phyloP scores from a whole-genome alignment of 2,888 invertebrate species.

The Priocnemis perturbator region DNA sequence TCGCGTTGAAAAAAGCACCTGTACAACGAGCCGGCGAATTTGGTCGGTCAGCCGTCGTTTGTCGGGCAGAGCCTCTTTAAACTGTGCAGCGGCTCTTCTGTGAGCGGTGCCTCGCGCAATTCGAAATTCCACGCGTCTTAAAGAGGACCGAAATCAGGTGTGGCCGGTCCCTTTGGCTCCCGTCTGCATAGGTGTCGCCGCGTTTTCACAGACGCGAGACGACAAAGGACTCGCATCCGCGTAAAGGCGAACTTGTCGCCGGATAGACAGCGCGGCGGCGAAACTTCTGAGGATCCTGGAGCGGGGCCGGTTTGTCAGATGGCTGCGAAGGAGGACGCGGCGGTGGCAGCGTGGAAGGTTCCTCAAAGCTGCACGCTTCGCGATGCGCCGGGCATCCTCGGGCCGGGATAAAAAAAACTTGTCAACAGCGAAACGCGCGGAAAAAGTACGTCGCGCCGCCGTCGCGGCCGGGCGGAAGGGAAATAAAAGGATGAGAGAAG shows the following conservation, averaged over 20 bases:
- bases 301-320: slow-evolving; percentile 21
- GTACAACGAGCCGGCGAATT: no score
- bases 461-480: slow-evolving; percentile 37
- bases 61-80: no score
- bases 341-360: slow-evolving; percentile 38
- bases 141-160: slow-evolving; percentile 59
- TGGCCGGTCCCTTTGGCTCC: slow-evolving; percentile 57
- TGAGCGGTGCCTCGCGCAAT: slow-evolving; percentile 30
- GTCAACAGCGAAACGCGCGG: slow-evolving; percentile 58
- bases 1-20: no score
- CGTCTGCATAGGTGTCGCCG: slow-evolving; percentile 56
- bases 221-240: slow-evolving; percentile 72
- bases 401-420: slow-evolving; percentile 48
- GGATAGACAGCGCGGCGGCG: slow-evolving; percentile 67
- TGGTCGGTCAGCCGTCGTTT: no score
- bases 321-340: slow-evolving; percentile 17
- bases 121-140: slow-evolving; percentile 45
- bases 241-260: slow-evolving; percentile 66
- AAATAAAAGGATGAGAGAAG: slow-evolving; percentile 1
- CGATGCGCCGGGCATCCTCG: slow-evolving; percentile 48
- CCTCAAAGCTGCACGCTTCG: slow-evolving; percentile 40
- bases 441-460: slow-evolving; percentile 61
- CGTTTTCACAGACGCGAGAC: slow-evolving; percentile 47
- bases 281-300: slow-evolving; percentile 62
- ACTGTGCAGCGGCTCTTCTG: no score